Percentiles rank a stretch among this genome's conserved stretches.
Conservation (phyloP, 1,140 invertebrate species). For the Chlorops oryzae region DNA sequence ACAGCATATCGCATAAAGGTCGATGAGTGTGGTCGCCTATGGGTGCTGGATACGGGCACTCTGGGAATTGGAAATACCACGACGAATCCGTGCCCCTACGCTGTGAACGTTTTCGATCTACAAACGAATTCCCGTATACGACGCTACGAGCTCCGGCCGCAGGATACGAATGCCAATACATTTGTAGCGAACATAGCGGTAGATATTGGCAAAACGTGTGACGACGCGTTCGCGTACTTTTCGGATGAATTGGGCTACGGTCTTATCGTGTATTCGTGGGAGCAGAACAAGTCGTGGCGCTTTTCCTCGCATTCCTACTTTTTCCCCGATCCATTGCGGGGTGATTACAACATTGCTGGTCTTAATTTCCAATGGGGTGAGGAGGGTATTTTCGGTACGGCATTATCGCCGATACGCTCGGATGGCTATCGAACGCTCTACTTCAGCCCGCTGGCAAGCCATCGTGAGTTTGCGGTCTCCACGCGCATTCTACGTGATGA, state of each 20-base stretch:
- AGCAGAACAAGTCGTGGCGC: conserved; percentile 68
- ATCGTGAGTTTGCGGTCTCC: conserved; percentile 70
- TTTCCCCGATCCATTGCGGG: conserved; percentile 68
- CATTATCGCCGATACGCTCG: conserved; percentile 56
- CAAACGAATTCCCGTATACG: conserved; percentile 63
- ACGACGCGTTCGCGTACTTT: conserved; percentile 72
- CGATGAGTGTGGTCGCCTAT: conserved; percentile 69
- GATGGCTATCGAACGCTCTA: conserved; percentile 65
- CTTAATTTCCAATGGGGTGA: conserved; percentile 76
- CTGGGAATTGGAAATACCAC: conserved; percentile 71
- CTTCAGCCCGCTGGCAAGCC: conserved; percentile 70
- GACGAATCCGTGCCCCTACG: conserved; percentile 64
- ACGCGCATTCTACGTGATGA: conserved; percentile 65
- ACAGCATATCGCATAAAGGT: conserved; percentile 70
- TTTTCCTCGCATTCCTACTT: conserved; percentile 66
- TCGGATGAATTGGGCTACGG: conserved; percentile 77
- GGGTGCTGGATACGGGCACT: conserved; percentile 75
- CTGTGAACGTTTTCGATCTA: conserved; percentile 69
- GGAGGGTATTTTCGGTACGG: conserved; percentile 76
- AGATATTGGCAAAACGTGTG: conserved; percentile 66
- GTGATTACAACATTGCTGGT: conserved; percentile 71
- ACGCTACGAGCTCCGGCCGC: conserved; percentile 61
- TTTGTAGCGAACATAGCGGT: conserved; percentile 78
- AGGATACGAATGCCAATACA: conserved; percentile 67
- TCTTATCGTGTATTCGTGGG: conserved; percentile 69